These are phyloP conservation scores for Apteryx owenii DNA, from an alignment of 2,113 vertebrate species.

Conservation along the genomic window DNA sequence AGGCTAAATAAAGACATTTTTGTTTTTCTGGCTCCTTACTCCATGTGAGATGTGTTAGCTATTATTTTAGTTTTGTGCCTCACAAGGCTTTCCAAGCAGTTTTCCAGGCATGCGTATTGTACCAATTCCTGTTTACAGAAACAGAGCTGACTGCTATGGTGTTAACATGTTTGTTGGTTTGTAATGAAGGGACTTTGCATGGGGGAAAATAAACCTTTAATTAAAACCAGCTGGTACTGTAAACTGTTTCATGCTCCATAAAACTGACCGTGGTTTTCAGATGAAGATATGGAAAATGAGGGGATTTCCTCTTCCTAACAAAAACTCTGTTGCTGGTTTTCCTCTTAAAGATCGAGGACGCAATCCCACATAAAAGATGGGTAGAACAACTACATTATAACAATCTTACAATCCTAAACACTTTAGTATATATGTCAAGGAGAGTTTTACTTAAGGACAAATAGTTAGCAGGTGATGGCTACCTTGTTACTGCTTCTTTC, in stretches of 20 bases:
- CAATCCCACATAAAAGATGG: neutral
- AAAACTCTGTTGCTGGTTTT: neutral
- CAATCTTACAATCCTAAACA: neutral
- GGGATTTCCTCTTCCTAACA: neutral
- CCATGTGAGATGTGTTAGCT: neutral
- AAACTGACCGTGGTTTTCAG: neutral
- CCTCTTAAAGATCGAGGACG: neutral
- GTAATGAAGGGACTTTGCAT: slow-evolving; percentile 1
- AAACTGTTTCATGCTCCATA: neutral
- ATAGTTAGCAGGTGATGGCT: neutral
- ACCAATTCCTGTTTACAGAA: neutral
- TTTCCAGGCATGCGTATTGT: neutral
- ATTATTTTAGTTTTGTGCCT: slow-evolving; percentile 11
- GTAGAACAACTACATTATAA: neutral
- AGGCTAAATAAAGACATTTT: slow-evolving; percentile 43
- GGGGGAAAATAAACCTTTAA: slow-evolving; percentile 38
- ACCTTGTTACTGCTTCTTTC: neutral
- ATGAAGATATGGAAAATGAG: neutral
- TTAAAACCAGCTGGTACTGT: slow-evolving; percentile 23
- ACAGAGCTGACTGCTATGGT: neutral
- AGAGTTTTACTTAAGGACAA: neutral
- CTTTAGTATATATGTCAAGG: neutral
- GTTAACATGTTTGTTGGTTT: neutral
- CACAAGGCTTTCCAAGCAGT: neutral
- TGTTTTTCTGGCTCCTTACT: slow-evolving; percentile 24